phyloP scores from a whole-genome alignment of 2,797 vertebrate species.

The Sardinella longiceps region DNA sequence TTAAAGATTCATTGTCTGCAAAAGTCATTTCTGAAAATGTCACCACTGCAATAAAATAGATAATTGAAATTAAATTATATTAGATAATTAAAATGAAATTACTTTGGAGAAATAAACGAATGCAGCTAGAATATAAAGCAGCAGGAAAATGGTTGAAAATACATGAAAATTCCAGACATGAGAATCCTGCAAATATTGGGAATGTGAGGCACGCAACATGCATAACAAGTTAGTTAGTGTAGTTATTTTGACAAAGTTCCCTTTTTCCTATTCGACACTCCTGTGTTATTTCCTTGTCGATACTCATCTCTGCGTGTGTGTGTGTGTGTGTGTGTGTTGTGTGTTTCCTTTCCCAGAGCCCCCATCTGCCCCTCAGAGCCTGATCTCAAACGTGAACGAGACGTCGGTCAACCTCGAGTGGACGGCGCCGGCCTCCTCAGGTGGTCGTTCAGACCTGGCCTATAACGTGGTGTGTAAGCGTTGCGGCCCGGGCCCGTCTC shows the following conservation, averaged over 20 bases:
- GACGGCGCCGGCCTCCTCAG: slow-evolving; percentile 85
- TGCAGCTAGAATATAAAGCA: not conserved
- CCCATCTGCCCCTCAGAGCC: slow-evolving; percentile 90
- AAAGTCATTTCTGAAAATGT: not conserved
- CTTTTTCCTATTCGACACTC: no score
- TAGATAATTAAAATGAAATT: no score
- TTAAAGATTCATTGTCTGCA: no score
- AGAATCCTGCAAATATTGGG: no score
- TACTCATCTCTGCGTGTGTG: no score
- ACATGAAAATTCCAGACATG: no score
- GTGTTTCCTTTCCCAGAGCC: slow-evolving; percentile 80
- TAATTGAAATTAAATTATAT: not conserved
- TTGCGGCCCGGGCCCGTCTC: slow-evolving; percentile 69
- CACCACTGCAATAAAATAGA: not conserved
- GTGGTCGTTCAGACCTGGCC: slow-evolving; percentile 82
- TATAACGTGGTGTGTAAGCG: slow-evolving; percentile 93
- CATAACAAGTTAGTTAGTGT: no score
- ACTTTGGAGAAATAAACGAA: no score
- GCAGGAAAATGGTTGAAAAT: not conserved
- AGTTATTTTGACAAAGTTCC: no score
- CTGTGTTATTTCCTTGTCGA: no score
- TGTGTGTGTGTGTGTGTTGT: no score
- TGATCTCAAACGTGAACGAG: slow-evolving; percentile 97
- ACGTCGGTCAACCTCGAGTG: slow-evolving; percentile 97
- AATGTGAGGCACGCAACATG: no score